Conservation (phyloP, 2,888 invertebrate genomes). For the Lucinisca nassula region DNA sequence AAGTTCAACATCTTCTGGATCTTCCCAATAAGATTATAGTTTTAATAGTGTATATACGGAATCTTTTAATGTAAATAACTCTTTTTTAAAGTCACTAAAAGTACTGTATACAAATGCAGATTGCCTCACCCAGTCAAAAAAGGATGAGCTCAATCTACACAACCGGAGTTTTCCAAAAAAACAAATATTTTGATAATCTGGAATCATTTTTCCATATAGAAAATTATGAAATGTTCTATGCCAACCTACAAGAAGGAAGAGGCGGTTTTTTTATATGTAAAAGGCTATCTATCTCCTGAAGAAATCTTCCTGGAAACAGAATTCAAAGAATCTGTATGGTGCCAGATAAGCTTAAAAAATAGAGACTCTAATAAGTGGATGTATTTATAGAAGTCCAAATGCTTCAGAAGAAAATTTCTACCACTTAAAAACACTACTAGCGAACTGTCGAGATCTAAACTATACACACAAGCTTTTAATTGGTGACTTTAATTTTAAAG, state of each 20-base stretch:
- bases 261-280: neutral
- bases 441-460: neutral
- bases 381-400: slow-evolving; percentile 7
- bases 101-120: neutral
- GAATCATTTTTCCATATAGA: neutral
- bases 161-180: neutral
- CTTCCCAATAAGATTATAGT: neutral
- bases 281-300: neutral
- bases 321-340: slow-evolving; percentile 2
- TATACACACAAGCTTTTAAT: neutral
- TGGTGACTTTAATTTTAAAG: neutral
- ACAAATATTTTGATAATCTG: neutral
- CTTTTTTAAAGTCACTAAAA: neutral
- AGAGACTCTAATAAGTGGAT: neutral
- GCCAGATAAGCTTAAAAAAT: neutral
- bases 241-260: neutral
- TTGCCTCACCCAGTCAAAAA: neutral
- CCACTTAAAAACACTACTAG: neutral
- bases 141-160: neutral
- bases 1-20: neutral
- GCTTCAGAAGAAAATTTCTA: neutral
- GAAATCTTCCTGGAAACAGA: neutral
- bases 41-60: neutral
- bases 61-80: neutral
- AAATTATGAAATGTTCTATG: neutral